Conservation (phyloP, 2,888 invertebrate genomes). For the Oscheius sp. region DNA sequence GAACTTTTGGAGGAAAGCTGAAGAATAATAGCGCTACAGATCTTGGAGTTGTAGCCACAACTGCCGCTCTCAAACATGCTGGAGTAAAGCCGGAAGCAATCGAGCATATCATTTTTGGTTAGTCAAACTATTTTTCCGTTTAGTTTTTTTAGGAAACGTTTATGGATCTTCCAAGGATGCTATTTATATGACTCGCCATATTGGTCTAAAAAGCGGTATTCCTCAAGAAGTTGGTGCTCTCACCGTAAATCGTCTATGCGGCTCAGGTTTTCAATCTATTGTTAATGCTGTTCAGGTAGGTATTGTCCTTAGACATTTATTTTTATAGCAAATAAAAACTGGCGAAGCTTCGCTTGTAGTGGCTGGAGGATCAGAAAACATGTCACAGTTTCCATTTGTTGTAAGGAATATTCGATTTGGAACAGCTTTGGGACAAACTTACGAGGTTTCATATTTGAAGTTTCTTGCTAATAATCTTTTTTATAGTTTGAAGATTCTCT, state of each 20-base stretch:
- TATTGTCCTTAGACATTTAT: not conserved
- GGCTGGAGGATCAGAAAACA: conserved; percentile 82
- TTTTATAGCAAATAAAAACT: conserved; percentile 46
- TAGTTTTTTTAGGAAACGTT: conserved; percentile 62
- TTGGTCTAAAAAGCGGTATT: conserved; percentile 82
- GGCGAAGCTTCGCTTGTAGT: conserved; percentile 55
- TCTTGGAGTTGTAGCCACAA: conserved; percentile 78
- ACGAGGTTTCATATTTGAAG: conserved; percentile 54
- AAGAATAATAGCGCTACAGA: conserved; percentile 73
- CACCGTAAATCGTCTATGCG: conserved; percentile 91
- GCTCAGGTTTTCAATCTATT: conserved; percentile 94
- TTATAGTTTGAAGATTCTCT: conserved; percentile 83
- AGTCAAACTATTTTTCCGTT: not conserved
- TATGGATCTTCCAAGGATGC: conserved; percentile 84
- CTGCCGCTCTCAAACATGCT: conserved; percentile 76
- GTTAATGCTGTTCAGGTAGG: conserved; percentile 75
- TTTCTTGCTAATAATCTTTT: conserved; percentile 12
- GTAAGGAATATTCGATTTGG: conserved; percentile 88
- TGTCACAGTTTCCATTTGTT: conserved; percentile 85
- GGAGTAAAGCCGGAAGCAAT: conserved; percentile 84
- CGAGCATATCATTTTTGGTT: conserved; percentile 88
- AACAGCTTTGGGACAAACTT: conserved; percentile 81
- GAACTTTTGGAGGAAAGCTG: conserved; percentile 83
- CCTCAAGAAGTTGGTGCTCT: conserved; percentile 85
- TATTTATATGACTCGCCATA: conserved; percentile 85